Evolutionary conservation across 2,113 vertebrate species (phyloP), one percentile per base, ranked within the genome.

Genomic region (Paradisaea rubra): DNA sequence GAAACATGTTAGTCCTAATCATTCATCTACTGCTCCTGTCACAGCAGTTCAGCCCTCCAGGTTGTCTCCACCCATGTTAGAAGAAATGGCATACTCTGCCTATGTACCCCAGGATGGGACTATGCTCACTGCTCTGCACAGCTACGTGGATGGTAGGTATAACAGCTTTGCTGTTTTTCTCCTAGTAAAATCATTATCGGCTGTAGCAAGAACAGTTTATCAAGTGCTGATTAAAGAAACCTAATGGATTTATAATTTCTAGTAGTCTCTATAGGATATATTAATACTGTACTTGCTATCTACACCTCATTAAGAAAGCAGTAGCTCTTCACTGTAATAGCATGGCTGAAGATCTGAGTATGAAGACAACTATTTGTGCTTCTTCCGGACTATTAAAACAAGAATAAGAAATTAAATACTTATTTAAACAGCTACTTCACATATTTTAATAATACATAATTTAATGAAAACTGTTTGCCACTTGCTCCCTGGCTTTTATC

Each of bases 1-100:
- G 98, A 99, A 99, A 93, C 99, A 99, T 0, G 98, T 99, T 89
- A 99, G 98, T 79, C 99, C 99, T 57, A 98, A 98, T 73, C 98
- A 99, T 93, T 98, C 98, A 27, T 99, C 98, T 59, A 96, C 97
- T 41, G 96, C 97, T 94, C 97, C 98, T 15, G 97, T 99, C 96
- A 98, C 98, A 42, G 98, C 98, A 4, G 97, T 98, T 50, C 98
- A 98, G 54, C 96, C 98, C 64, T 97, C 98, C 89, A 98, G 98
- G 95, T 98, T 99, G 87, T 98, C 99, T 59, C 98, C 98, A 73
- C 98, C 98, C 72, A 98, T 98, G 95, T 86, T 99, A 28, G 99
- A 99, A 96, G 98, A 99, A 97, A 98, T 99, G 98, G 98, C 98
- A 24, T 99, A 99, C 91, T 98, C 98, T 7, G 97, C 98, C 3